Evolutionary conservation across 2,113 vertebrate genomes (phyloP).

Genomic region (Gulo gulo): DNA sequence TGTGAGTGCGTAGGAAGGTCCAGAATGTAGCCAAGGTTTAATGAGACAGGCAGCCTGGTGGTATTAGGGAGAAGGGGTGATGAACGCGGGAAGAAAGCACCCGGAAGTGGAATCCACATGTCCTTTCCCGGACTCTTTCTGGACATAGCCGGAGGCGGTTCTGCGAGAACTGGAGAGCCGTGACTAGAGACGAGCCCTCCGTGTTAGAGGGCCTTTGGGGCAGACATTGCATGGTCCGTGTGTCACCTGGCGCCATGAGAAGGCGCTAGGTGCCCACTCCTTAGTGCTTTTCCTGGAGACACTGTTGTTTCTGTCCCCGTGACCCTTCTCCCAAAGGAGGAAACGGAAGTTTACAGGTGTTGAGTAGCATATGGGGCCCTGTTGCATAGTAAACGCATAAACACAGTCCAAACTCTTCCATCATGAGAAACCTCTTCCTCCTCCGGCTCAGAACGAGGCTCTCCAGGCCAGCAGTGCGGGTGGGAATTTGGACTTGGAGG

Average conservation of each 20-base stretch:
- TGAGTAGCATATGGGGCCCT: not conserved
- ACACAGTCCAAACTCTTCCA: too few species aligned
- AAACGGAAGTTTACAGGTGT: not conserved
- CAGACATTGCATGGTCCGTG: rapidly evolving
- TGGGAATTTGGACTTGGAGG: not conserved
- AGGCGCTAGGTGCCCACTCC: not conserved
- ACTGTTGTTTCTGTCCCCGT: rapidly evolving
- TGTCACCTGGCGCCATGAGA: not conserved
- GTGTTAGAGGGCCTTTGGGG: not conserved
- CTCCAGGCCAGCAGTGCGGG: not conserved
- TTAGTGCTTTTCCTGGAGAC: not conserved
- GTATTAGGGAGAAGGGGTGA: not conserved
- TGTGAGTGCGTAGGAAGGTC: not conserved
- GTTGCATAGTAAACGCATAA: rapidly evolving
- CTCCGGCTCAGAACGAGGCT: not conserved
- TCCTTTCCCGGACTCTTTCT: not conserved
- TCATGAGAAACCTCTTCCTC: not conserved
- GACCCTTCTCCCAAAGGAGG: not conserved
- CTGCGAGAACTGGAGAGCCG: not conserved
- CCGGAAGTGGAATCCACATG: not conserved
- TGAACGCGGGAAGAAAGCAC: not conserved
- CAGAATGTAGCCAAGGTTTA: not conserved
- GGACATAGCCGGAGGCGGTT: not conserved
- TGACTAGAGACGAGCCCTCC: not conserved
- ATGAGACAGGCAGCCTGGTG: not conserved